Conservation (phyloP, 2,113 vertebrate genomes). For the Chaetorhynchus papuensis region DNA sequence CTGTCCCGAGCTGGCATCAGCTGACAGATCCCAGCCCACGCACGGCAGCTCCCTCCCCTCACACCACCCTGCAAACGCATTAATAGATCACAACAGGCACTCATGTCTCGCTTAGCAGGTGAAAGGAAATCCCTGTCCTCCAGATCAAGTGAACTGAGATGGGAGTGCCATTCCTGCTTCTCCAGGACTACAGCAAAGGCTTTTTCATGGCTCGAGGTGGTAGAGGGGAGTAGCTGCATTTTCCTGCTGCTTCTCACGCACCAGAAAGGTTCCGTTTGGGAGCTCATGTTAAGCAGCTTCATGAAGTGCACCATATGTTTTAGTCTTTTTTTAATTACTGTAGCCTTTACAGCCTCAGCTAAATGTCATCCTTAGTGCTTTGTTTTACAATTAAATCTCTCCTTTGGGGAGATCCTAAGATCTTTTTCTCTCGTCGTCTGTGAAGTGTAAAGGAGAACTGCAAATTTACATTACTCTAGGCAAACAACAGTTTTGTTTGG, state of each 20-base stretch:
- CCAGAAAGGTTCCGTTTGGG: background rate
- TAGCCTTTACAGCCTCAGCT: slow-evolving; percentile 21
- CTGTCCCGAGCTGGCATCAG: background rate
- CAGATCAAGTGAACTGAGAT: background rate
- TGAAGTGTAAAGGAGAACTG: background rate
- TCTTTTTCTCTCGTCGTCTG: background rate
- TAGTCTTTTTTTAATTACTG: slow-evolving; percentile 18
- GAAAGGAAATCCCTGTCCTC: background rate
- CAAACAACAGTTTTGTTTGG: slow-evolving; percentile 12
- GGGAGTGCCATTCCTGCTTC: background rate
- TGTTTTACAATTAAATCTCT: slow-evolving; percentile 30
- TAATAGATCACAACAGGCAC: background rate
- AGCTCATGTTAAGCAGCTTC: background rate
- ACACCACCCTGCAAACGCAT: fast-evolving
- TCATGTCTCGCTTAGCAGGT: background rate
- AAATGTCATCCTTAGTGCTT: slow-evolving; percentile 37
- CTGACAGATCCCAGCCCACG: background rate
- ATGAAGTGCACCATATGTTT: slow-evolving; percentile 2
- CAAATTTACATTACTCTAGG: slow-evolving; percentile 8
- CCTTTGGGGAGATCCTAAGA: background rate
- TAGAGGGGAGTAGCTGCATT: background rate
- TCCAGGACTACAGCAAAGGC: background rate
- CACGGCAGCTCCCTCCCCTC: background rate
- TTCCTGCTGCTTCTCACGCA: background rate
- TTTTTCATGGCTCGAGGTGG: background rate